phyloP scores from a whole-genome alignment of 2,888 invertebrate species.

The Rhagophthalmus giganteus region DNA sequence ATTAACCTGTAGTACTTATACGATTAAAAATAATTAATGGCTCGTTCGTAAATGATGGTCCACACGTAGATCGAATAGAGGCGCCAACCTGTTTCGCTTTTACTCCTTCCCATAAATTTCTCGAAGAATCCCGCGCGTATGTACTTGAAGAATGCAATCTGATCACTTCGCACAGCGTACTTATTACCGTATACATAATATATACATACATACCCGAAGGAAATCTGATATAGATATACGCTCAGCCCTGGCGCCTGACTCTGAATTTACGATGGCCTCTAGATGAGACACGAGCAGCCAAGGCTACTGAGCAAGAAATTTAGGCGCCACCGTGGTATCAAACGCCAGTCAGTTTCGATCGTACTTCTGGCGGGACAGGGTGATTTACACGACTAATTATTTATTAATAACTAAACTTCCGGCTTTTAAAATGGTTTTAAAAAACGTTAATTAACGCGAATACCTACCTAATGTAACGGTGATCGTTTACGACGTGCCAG shows the following conservation, averaged over 20 bases:
- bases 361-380: slow-evolving; percentile 36
- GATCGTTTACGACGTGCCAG: not conserved
- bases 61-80: slow-evolving; percentile 24
- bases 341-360: slow-evolving; percentile 36
- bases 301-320: slow-evolving; percentile 41
- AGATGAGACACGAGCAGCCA: slow-evolving; percentile 36
- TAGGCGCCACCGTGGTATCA: slow-evolving; percentile 44
- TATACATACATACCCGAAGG: slow-evolving; percentile 32
- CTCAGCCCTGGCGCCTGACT: slow-evolving; percentile 40
- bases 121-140: slow-evolving; percentile 37
- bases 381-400: slow-evolving; percentile 34
- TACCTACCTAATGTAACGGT: not conserved
- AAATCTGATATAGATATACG: slow-evolving; percentile 33
- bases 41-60: slow-evolving; percentile 4
- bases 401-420: slow-evolving; percentile 21
- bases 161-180: slow-evolving; percentile 38
- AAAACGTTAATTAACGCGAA: slow-evolving; percentile 15
- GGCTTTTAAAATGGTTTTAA: slow-evolving; percentile 15
- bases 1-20: slow-evolving; percentile 5
- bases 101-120: slow-evolving; percentile 36
- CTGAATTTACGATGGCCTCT: slow-evolving; percentile 39
- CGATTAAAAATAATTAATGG: slow-evolving; percentile 3
- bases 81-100: slow-evolving; percentile 34
- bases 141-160: slow-evolving; percentile 40
- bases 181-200: slow-evolving; percentile 38